Evolutionary conservation across 2,113 vertebrate genomes (phyloP).

Genomic region (Menura novaehollandiae): DNA sequence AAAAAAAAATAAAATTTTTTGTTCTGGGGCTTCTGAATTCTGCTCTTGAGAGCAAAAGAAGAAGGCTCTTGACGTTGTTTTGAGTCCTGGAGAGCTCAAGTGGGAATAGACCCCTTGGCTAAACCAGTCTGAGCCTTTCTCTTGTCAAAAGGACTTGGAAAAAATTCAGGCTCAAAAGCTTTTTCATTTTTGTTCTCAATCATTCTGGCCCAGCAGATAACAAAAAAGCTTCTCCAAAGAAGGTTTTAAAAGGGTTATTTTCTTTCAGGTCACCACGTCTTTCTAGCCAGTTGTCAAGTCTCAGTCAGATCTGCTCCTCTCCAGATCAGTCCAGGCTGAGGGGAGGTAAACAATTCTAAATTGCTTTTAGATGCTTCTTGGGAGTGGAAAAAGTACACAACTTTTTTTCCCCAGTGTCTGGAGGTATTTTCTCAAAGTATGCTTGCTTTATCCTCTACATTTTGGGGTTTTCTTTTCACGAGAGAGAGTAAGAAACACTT

Average conservation of each 20-base stretch:
- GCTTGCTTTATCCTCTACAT: not conserved
- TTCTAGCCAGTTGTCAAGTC: not conserved
- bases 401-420: not conserved
- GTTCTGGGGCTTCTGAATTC: not conserved
- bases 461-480: not conserved
- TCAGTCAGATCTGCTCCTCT: not conserved
- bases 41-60: not conserved
- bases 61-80: not conserved
- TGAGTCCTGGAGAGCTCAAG: not conserved
- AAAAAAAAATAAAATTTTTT: not conserved
- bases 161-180: not conserved
- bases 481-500: not conserved
- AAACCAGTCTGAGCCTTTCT: not conserved
- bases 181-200: constrained; percentile 10
- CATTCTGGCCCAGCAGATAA: not conserved
- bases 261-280: not conserved
- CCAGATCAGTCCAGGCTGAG: not conserved
- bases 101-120: not conserved
- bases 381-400: not conserved
- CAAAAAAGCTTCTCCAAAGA: not conserved
- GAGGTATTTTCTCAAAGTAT: not conserved
- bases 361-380: not conserved
- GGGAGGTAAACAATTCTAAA: not conserved
- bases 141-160: not conserved
- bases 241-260: not conserved